Evolutionary conservation across 1,140 invertebrate genomes (phyloP), one percentile per base, ranked within the genome.

Genomic region (Hestina assimilis): DNA sequence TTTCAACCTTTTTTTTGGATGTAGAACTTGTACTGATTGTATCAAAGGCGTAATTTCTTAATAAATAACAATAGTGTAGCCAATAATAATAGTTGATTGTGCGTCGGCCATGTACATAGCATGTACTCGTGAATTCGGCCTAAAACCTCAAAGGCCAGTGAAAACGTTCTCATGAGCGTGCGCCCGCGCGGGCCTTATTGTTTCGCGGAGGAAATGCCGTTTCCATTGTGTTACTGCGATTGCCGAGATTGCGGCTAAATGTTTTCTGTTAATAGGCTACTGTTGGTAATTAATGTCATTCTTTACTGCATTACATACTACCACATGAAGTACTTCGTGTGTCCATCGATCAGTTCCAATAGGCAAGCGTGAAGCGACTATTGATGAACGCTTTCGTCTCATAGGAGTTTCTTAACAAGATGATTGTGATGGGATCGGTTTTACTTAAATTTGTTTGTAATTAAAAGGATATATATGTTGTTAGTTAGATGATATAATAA

Each of bases 141-240:
- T 38, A 38, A 38, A 38, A 19, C 15, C n/a, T 11, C 46, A 40
- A 46, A 59, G 50, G 41, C 42, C 26, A 47, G 54, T 41, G 59
- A 57, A 62, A 62, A 62, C 53, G 59, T 43, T 62, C 53, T 40
- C 53, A 52, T 45, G 46, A 17, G 33, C 33, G 15, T 35, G 33
- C 14, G 24, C 24, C 24, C 24, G 24, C 24, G 33, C 15, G 7
- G 33, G 31, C 29, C 23, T 35, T 59, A 59, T 59, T 59, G 57
- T 59, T 59, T 52, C 14, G 41, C 14, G 23, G 19, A 59, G 57
- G 57, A 59, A 59, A 59, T 59, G 26, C 48, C 48, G 41, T 52
- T 47, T 47, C 53, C 43, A 51, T 46, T 52, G 48, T 58, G 40
- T 48, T 40, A n/a, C 20, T 45, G 52, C 29, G 41, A 35, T 45